Conservation (phyloP, 2,888 invertebrate species). For the Hyppa rectilinea region DNA sequence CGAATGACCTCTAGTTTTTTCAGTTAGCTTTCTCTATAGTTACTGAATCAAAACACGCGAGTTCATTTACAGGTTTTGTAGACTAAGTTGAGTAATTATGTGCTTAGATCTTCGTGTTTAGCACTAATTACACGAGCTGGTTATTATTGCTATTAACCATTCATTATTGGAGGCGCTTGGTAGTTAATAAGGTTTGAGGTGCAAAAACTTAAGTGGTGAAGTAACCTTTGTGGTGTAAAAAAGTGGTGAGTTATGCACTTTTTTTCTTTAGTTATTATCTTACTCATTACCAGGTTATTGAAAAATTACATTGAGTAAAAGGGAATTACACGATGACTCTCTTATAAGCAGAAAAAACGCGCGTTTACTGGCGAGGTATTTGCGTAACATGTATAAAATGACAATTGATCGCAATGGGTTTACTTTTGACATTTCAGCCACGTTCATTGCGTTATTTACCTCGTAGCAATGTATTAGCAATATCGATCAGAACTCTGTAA, state of each 20-base stretch:
- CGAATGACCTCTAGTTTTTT: slow-evolving; percentile 78
- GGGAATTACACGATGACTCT: no score
- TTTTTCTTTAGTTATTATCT: slow-evolving; percentile 13
- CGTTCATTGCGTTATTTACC: no score
- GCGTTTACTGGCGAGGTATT: not conserved
- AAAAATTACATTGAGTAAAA: slow-evolving; percentile 5
- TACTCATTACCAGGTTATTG: not conserved
- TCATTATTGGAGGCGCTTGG: slow-evolving; percentile 38
- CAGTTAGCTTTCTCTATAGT: slow-evolving; percentile 73
- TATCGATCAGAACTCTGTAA: no score
- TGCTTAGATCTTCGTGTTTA: slow-evolving; percentile 38
- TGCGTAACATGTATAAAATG: no score
- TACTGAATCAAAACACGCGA: slow-evolving; percentile 78
- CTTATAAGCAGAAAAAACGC: not conserved
- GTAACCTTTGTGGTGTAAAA: slow-evolving; percentile 55
- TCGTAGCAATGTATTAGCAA: no score
- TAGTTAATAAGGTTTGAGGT: slow-evolving; percentile 31
- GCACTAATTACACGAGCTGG: slow-evolving; percentile 54
- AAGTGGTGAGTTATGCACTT: slow-evolving; percentile 17
- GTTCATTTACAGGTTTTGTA: slow-evolving; percentile 35
- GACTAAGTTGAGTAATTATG: slow-evolving; percentile 56
- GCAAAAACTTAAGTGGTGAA: slow-evolving; percentile 49
- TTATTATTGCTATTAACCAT: slow-evolving; percentile 43
- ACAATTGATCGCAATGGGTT: no score
- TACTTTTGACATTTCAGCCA: no score